A percentile compares a stretch with the other conserved stretches of the same genome.
Evolutionary conservation across 2,113 vertebrate species (phyloP).

Genomic region (Accipiter cooperii): DNA sequence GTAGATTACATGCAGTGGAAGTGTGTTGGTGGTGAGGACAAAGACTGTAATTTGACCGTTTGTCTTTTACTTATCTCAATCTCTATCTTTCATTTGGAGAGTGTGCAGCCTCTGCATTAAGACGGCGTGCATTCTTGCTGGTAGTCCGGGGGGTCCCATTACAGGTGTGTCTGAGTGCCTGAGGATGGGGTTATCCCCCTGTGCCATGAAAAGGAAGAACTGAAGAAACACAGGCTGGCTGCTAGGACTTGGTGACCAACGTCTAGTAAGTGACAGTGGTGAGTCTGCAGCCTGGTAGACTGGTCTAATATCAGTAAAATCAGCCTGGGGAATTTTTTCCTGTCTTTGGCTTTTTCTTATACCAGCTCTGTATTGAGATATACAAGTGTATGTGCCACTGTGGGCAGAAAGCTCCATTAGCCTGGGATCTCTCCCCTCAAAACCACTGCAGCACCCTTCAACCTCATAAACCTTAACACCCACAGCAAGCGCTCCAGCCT

Average conservation of each 20-base stretch:
- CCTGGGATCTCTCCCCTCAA: neutral
- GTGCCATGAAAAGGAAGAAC: neutral
- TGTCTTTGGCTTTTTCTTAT: neutral
- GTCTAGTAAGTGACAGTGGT: neutral
- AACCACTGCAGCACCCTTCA: neutral
- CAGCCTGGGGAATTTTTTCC: neutral
- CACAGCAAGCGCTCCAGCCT: neutral
- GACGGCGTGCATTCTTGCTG: neutral
- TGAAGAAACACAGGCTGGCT: neutral
- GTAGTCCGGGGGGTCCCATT: neutral
- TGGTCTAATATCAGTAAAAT: neutral
- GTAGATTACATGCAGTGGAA: neutral
- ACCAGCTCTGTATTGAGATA: neutral
- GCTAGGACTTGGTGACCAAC: neutral
- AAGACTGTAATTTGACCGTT: neutral
- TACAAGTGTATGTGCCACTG: neutral
- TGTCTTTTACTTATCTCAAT: slow-evolving; percentile 12
- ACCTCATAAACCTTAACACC: neutral
- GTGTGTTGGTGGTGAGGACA: neutral
- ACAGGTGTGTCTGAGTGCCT: neutral
- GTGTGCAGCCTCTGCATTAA: accelerated
- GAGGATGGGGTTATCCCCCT: neutral
- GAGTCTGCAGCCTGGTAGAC: neutral
- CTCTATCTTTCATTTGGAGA: neutral
- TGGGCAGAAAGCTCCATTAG: neutral